A percentile compares a stretch with the other conserved stretches of the same genome.
These are phyloP conservation scores for Epinephelus awoara DNA, from an alignment of 2,797 vertebrate genomes.

Conservation along the genomic window DNA sequence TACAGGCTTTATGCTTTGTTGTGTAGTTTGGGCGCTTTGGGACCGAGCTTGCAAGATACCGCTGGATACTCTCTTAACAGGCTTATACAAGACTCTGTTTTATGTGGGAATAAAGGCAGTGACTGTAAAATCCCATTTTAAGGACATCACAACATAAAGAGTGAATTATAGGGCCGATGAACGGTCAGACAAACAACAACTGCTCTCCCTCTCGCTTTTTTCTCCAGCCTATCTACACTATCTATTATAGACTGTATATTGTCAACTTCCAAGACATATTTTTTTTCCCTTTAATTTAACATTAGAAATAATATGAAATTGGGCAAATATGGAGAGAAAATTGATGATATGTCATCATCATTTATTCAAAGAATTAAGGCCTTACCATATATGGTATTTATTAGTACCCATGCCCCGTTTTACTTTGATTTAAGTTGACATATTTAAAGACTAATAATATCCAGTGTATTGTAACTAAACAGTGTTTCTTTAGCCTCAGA, in stretches of 20 bases:
- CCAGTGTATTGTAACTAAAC: background rate
- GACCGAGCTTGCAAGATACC: conserved; percentile 57
- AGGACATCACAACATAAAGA: conserved; percentile 58
- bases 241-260: conserved; percentile 1
- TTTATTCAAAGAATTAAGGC: background rate
- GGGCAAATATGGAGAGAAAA: background rate
- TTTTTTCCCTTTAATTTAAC: conserved; percentile 5
- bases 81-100: conserved; percentile 69
- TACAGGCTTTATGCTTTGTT: conserved; percentile 66
- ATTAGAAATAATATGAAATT: background rate
- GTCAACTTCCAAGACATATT: background rate
- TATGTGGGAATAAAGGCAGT: conserved; percentile 65
- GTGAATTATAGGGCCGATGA: conserved; percentile 61
- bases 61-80: conserved; percentile 68
- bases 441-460: conserved; percentile 3
- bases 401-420: background rate
- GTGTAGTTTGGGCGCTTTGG: conserved; percentile 60
- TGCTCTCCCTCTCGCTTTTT: conserved; percentile 6
- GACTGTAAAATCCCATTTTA: conserved; percentile 76
- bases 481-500: background rate
- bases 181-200: conserved; percentile 54
- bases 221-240: background rate
- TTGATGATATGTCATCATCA: background rate
- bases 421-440: background rate
- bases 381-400: background rate